Conservation (phyloP, 2,113 vertebrate species). For the Hystrix brachyura region DNA sequence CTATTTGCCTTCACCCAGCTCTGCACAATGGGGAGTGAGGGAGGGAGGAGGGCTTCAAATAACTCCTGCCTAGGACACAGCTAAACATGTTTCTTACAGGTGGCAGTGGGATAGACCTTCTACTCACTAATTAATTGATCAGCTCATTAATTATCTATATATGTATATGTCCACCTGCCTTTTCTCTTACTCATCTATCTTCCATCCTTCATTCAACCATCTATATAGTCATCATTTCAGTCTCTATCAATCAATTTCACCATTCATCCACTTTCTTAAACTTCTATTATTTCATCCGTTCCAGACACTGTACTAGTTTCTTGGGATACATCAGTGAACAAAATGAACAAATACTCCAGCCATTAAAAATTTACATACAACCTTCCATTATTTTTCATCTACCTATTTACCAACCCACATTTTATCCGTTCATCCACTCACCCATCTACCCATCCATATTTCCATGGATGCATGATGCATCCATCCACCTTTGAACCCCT, state of each 20-base stretch:
- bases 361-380: not conserved
- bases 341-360: constrained; percentile 16
- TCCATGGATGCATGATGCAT: not conserved
- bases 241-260: not conserved
- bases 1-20: not conserved
- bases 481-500: not conserved
- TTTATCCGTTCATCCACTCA: not conserved
- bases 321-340: not conserved
- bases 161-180: not conserved
- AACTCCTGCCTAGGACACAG: not conserved
- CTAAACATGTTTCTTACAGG: not conserved
- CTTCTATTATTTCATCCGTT: constrained; percentile 24
- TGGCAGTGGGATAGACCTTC: not conserved
- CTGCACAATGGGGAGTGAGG: not conserved
- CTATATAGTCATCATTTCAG: not conserved
- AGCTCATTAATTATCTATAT: not conserved
- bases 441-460: not conserved
- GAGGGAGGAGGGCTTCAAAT: constrained; percentile 8
- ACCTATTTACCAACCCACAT: not conserved
- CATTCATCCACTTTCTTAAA: constrained; percentile 30
- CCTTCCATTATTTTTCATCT: not conserved
- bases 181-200: not conserved
- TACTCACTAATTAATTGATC: constrained; percentile 21
- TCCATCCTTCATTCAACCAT: not conserved
- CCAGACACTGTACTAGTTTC: not conserved